phyloP scores from a whole-genome alignment of 1,140 invertebrate species.

The Drosophila orosa region DNA sequence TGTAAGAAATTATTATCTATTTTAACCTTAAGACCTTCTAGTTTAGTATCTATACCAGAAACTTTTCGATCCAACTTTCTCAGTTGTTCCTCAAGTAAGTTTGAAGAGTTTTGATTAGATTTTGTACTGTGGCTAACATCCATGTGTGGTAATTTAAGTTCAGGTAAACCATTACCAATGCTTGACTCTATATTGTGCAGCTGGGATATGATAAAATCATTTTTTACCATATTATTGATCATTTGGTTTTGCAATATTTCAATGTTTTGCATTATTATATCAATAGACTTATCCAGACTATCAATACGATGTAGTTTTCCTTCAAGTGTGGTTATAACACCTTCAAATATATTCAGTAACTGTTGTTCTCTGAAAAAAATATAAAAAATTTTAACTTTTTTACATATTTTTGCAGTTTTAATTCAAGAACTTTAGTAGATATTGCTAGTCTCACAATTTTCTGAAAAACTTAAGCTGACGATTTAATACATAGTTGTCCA shows the following conservation, averaged over 20 bases:
- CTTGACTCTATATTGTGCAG: conserved; percentile 89
- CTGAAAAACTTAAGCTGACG: too few species aligned
- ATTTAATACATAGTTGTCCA: too few species aligned
- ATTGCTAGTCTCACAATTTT: too few species aligned
- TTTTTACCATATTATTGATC: conserved; percentile 93
- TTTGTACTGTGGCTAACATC: conserved; percentile 27
- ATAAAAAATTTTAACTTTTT: not conserved
- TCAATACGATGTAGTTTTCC: conserved; percentile 94
- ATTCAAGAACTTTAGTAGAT: too few species aligned
- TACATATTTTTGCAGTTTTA: not conserved
- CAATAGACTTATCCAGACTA: conserved; percentile 93
- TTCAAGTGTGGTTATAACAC: conserved; percentile 93
- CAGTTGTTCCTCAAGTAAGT: conserved; percentile 86
- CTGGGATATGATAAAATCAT: conserved; percentile 91
- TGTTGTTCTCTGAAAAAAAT: conserved; percentile 92
- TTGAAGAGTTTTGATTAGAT: conserved; percentile 47
- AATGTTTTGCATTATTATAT: conserved; percentile 92
- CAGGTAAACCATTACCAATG: conserved; percentile 86
- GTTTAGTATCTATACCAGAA: conserved; percentile 91
- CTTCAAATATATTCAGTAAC: conserved; percentile 94
- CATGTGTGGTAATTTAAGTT: not conserved
- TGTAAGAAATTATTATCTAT: conserved; percentile 92
- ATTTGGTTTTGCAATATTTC: conserved; percentile 92
- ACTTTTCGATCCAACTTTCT: conserved; percentile 91
- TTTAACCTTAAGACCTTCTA: conserved; percentile 91